phyloP scores from a whole-genome alignment of 2,888 invertebrate genomes.

The Thysanoteuthis rhombus region DNA sequence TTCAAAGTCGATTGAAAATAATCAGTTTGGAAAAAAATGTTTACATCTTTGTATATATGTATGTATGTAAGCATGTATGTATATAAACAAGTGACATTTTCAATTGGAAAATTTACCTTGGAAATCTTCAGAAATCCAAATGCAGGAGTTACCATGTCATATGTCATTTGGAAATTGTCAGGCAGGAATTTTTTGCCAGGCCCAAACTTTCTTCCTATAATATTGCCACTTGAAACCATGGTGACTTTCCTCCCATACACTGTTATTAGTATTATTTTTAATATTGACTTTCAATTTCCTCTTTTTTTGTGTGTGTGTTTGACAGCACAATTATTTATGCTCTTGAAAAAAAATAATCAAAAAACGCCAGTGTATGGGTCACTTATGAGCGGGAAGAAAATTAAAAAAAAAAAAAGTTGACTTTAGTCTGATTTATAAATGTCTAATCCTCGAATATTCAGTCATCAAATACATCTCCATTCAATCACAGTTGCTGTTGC shows the following conservation, averaged over 20 bases:
- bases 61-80: not conserved
- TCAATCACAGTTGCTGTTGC: slow-evolving; percentile 19
- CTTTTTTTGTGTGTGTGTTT: not conserved
- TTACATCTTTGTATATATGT: not conserved
- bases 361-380: not conserved
- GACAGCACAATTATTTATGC: slow-evolving; percentile 15
- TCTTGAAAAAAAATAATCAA: not conserved
- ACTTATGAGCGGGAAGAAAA: not conserved
- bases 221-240: slow-evolving; percentile 32
- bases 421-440: not conserved
- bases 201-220: slow-evolving; percentile 32
- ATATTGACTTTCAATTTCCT: not conserved
- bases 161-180: slow-evolving; percentile 30
- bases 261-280: not conserved
- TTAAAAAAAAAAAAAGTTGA: not conserved
- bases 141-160: slow-evolving; percentile 31
- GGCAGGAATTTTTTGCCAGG: slow-evolving; percentile 31
- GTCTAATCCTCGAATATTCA: slow-evolving; percentile 28
- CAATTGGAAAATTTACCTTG: slow-evolving; percentile 28
- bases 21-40: not conserved
- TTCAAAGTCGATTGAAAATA: not conserved
- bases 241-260: slow-evolving; percentile 14
- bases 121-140: slow-evolving; percentile 32
- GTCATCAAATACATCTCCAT: slow-evolving; percentile 20
- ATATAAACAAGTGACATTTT: slow-evolving; percentile 12